A percentile compares a stretch with the other conserved stretches of the same genome.
Evolutionary conservation across 2,797 vertebrate species (phyloP).

Genomic region (Sebastes taczanowskii): DNA sequence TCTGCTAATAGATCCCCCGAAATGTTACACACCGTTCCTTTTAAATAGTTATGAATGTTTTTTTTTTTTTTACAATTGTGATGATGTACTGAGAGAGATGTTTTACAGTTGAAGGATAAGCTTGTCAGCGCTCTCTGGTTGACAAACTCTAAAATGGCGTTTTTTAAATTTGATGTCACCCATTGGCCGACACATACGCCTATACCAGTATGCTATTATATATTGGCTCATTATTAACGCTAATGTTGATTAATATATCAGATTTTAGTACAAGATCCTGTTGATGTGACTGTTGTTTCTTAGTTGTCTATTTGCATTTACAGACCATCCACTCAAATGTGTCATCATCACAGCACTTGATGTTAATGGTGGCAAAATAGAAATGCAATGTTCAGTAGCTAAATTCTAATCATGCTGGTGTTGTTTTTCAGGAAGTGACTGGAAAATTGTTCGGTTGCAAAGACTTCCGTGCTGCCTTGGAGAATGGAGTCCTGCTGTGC

Average conservation of each 20-base stretch:
- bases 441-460: slow-evolving; percentile 88
- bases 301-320: neutral
- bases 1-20: too few relatives aligned
- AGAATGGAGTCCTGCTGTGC: slow-evolving; percentile 93
- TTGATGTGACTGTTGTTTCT: neutral
- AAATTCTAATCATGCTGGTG: neutral
- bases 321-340: neutral
- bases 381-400: neutral
- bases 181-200: neutral
- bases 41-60: neutral
- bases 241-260: neutral
- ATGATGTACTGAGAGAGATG: neutral
- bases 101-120: neutral
- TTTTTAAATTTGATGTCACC: too few relatives aligned
- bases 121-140: neutral
- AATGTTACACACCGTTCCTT: too few relatives aligned
- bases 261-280: neutral
- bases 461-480: slow-evolving; percentile 91
- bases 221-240: too few relatives aligned
- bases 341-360: neutral
- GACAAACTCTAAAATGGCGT: neutral
- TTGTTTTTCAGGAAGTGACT: slow-evolving; percentile 86
- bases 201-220: neutral
- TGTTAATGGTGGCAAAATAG: neutral
- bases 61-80: neutral